Percentiles rank a stretch among this genome's conserved stretches.
Evolutionary conservation across 2,113 vertebrate species (phyloP).

Genomic region (Tragelaphus scriptus): DNA sequence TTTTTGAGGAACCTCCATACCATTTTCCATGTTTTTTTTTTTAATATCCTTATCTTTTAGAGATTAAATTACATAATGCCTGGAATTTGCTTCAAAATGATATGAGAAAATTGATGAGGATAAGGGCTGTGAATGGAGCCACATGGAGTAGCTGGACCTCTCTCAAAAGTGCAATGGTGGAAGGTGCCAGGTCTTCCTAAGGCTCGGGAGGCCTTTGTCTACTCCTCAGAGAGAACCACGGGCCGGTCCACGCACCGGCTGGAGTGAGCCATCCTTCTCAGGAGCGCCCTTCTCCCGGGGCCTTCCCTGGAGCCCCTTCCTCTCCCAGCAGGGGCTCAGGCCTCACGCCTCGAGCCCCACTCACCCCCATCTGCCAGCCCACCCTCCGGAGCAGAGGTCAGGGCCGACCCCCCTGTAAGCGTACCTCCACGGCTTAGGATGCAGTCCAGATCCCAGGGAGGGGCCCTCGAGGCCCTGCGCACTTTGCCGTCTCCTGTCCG

Average conservation of each 20-base stretch:
- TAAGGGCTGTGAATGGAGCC: fast-evolving
- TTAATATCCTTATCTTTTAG: not conserved
- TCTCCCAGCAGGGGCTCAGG: not conserved
- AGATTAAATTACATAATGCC: not conserved
- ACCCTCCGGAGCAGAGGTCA: not conserved
- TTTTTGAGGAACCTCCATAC: not conserved
- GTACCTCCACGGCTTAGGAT: not conserved
- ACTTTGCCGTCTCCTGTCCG: not conserved
- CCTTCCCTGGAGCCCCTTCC: not conserved
- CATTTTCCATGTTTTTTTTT: not conserved
- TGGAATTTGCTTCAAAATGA: not conserved
- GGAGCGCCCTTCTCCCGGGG: not conserved
- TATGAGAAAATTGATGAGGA: not conserved
- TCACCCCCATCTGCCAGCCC: not conserved
- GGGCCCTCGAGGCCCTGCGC: not conserved
- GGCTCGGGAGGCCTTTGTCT: not conserved
- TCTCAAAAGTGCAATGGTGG: not conserved
- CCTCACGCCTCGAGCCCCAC: not conserved
- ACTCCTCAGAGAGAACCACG: not conserved
- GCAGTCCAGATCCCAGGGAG: not conserved
- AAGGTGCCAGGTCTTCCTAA: not conserved
- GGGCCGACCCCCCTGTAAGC: not conserved
- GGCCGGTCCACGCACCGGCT: fast-evolving
- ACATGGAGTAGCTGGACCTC: too few relatives aligned
- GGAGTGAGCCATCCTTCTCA: not conserved